Conservation (phyloP, 1,140 invertebrate species). For the Mercenaria mercenaria region DNA sequence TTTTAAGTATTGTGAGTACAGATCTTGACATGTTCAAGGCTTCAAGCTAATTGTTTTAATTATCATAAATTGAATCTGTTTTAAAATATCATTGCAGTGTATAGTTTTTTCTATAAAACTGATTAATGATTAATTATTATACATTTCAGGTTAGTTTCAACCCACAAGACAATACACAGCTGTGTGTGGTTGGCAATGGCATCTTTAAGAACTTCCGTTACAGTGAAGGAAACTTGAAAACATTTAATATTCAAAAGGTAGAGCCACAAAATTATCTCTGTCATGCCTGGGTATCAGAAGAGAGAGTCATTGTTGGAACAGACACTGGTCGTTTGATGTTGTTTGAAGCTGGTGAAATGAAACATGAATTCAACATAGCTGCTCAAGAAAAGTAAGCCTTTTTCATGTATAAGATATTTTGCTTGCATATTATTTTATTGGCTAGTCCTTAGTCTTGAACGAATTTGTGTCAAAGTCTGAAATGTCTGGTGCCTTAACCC, state of each 20-base stretch:
- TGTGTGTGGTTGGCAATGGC: slow-evolving; percentile 91
- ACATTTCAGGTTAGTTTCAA: slow-evolving; percentile 89
- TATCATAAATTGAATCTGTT: too few relatives aligned
- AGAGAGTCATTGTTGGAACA: slow-evolving; percentile 92
- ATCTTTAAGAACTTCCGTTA: slow-evolving; percentile 92
- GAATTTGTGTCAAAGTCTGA: too few relatives aligned
- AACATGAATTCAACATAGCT: slow-evolving; percentile 85
- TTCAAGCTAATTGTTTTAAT: too few relatives aligned
- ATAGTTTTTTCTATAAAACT: too few relatives aligned
- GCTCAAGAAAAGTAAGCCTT: slow-evolving; percentile 71
- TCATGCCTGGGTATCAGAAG: slow-evolving; percentile 89
- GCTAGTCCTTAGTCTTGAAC: too few relatives aligned
- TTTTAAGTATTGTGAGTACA: too few relatives aligned
- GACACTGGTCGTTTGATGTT: slow-evolving; percentile 91
- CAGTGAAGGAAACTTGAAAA: slow-evolving; percentile 92
- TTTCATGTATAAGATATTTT: too few relatives aligned
- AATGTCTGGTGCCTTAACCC: too few relatives aligned
- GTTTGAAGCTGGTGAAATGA: slow-evolving; percentile 93
- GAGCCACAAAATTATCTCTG: slow-evolving; percentile 91
- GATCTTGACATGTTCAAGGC: too few relatives aligned
- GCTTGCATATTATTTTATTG: too few relatives aligned
- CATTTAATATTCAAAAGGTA: slow-evolving; percentile 93
- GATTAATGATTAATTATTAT: too few relatives aligned
- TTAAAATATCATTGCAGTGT: too few relatives aligned
- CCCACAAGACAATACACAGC: slow-evolving; percentile 91